Evolutionary conservation across 2,888 invertebrate species (phyloP).

Genomic region (Eucera pruinosa): DNA sequence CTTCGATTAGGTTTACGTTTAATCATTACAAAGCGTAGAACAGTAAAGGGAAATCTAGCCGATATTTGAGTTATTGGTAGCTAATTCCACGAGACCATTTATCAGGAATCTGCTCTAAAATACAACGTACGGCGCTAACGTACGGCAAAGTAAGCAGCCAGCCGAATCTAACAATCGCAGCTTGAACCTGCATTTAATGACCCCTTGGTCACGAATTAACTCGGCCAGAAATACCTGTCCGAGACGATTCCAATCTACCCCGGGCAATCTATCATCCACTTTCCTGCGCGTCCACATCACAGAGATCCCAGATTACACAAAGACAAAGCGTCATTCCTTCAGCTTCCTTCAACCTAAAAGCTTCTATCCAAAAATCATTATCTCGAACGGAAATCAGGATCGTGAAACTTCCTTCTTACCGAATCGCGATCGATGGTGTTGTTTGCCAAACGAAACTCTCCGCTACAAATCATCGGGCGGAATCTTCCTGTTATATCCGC

Average conservation of each 20-base stretch:
- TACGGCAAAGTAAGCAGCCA: not conserved
- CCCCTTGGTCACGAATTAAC: constrained; percentile 26
- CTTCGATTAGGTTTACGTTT: too few relatives aligned
- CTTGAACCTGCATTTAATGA: constrained; percentile 23
- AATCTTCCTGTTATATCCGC: not conserved
- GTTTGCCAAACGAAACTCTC: not conserved
- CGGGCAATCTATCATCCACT: constrained; percentile 6
- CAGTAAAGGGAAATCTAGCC: too few relatives aligned
- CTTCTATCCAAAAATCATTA: constrained; percentile 3
- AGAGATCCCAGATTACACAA: not conserved
- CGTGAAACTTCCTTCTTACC: not conserved
- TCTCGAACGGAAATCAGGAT: not conserved
- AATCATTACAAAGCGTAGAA: too few relatives aligned
- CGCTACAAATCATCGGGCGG: not conserved
- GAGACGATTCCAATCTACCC: constrained; percentile 41
- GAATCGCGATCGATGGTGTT: not conserved
- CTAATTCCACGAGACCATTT: too few relatives aligned
- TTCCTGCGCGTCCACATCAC: not conserved
- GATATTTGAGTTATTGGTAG: too few relatives aligned
- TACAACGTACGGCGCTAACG: constrained; percentile 13
- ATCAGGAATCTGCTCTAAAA: not conserved
- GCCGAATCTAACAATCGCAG: constrained; percentile 25
- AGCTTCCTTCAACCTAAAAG: not conserved
- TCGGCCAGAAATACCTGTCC: constrained; percentile 35
- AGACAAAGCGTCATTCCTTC: constrained; percentile 17